phyloP scores from a whole-genome alignment of 37 sponge, comb jelly and placozoan genomes.

The Halichondria panicea region DNA sequence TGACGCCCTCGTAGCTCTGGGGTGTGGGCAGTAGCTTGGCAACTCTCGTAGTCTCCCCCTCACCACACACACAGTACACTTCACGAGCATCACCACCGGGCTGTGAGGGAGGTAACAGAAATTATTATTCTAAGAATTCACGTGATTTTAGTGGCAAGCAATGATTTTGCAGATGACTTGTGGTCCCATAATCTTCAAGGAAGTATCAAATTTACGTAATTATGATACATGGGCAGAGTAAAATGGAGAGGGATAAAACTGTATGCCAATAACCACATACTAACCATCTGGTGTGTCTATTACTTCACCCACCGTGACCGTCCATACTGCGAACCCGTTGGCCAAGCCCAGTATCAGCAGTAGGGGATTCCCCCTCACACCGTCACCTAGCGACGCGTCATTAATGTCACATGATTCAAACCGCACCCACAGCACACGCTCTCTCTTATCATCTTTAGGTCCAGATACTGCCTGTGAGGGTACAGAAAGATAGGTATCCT shows the following conservation, averaged over 20 bases:
- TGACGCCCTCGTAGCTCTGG: conserved; percentile 1
- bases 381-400: conserved; percentile 18
- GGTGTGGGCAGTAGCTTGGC: conserved; percentile 71
- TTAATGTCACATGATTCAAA: conserved; percentile 54
- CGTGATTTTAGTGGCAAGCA: background rate
- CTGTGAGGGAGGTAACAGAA: conserved; percentile 29
- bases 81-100: conserved; percentile 75
- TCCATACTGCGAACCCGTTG: conserved; percentile 68
- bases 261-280: too few species aligned
- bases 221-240: too few species aligned
- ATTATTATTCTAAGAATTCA: too few species aligned
- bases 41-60: conserved; percentile 51
- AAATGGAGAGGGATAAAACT: too few species aligned
- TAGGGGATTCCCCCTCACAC: conserved; percentile 18
- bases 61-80: conserved; percentile 45
- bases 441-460: conserved; percentile 29
- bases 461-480: conserved; percentile 24
- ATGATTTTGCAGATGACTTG: background rate
- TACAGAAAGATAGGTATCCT: conserved; percentile 1
- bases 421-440: conserved; percentile 63
- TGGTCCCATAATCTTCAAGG: background rate
- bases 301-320: conserved; percentile 46
- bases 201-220: background rate
- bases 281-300: too few species aligned
- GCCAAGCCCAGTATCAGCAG: conserved; percentile 55